Conservation (phyloP, 1,140 invertebrate species). For the Diachasmimorpha longicaudata region DNA sequence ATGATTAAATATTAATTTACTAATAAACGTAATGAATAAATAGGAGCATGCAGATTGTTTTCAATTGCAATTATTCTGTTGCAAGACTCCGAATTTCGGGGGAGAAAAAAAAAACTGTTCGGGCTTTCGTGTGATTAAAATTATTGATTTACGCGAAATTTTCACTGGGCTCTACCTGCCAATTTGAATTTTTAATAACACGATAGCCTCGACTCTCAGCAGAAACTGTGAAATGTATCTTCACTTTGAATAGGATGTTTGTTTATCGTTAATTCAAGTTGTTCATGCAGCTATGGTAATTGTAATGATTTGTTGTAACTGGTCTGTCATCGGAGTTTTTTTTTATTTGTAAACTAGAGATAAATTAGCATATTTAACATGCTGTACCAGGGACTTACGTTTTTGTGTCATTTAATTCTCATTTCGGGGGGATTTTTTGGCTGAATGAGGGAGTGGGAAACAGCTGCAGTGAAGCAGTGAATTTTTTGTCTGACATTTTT, state of each 20-base stretch:
- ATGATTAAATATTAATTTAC: slow-evolving; percentile 31
- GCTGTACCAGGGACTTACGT: background rate
- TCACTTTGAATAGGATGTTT: slow-evolving; percentile 31
- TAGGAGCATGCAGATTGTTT: background rate
- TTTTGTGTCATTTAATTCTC: background rate
- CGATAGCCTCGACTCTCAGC: slow-evolving; percentile 49
- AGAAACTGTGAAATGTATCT: slow-evolving; percentile 58
- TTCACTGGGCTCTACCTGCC: background rate
- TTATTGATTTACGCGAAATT: background rate
- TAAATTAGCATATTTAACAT: background rate
- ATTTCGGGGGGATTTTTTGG: background rate
- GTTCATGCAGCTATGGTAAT: slow-evolving; percentile 34
- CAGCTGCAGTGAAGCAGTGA: background rate
- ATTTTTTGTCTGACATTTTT: background rate
- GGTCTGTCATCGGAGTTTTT: background rate
- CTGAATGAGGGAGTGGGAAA: background rate
- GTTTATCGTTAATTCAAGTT: slow-evolving; percentile 19
- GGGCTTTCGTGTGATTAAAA: slow-evolving; percentile 30
- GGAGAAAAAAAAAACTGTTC: slow-evolving; percentile 19
- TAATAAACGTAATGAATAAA: slow-evolving; percentile 36
- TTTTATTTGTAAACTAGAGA: background rate
- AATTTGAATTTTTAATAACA: slow-evolving; percentile 32
- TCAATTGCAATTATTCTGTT: slow-evolving; percentile 17
- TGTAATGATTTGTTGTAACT: background rate
- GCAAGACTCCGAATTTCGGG: slow-evolving; percentile 28